These are phyloP conservation scores for Asobara japonica DNA, from an alignment of 1,140 invertebrate genomes.

Conservation along the genomic window DNA sequence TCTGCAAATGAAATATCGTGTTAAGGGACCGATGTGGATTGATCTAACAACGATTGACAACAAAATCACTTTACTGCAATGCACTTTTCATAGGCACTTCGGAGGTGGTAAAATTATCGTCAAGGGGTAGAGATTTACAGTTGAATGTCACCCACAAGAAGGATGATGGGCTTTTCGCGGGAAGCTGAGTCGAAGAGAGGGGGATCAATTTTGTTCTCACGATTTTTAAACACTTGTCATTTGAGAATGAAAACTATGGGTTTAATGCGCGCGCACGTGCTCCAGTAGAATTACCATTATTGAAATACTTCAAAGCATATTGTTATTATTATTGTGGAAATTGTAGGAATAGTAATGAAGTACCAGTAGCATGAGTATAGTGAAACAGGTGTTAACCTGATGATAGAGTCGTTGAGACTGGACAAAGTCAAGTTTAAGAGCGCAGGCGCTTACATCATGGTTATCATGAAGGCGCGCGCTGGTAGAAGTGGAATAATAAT, in stretches of 20 bases:
- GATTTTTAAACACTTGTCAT: no score
- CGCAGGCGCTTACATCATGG: constrained; percentile 21
- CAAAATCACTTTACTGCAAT: constrained; percentile 20
- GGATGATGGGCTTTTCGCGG: no score
- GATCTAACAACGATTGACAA: not conserved
- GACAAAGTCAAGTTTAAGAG: constrained; percentile 17
- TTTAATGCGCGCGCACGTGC: no score
- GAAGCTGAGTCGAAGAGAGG: no score
- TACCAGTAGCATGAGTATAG: constrained; percentile 17
- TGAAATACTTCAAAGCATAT: no score
- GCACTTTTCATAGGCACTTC: constrained; percentile 37
- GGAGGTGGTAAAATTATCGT: constrained; percentile 9
- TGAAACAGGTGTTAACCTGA: constrained; percentile 24
- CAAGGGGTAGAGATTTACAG: constrained; percentile 42
- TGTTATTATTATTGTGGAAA: no score
- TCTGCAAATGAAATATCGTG: constrained; percentile 53
- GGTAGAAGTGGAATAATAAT: constrained; percentile 13
- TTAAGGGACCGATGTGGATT: constrained; percentile 20
- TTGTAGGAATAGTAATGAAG: not conserved
- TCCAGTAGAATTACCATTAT: no score
- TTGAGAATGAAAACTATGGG: no score
- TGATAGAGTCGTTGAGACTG: constrained; percentile 31
- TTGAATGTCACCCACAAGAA: constrained; percentile 46
- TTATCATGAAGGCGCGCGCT: constrained; percentile 1
- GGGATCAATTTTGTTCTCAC: no score